phyloP scores from a whole-genome alignment of 2,888 invertebrate species.

The Torymus auratus region DNA sequence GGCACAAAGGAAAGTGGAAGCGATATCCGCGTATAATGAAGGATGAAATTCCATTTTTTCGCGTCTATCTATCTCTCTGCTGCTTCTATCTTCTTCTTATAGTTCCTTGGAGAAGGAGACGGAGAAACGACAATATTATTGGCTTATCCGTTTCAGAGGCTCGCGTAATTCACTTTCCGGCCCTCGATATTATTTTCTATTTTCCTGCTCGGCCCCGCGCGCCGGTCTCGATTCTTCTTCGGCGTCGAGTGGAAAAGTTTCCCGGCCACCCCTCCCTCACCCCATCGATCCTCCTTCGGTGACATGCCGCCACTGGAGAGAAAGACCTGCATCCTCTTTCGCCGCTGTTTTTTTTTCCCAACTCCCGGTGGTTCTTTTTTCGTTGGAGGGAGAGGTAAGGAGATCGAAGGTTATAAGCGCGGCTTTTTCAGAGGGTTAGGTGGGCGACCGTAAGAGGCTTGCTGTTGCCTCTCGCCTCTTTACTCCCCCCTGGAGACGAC shows the following conservation, averaged over 20 bases:
- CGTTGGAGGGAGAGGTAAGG: too few relatives aligned
- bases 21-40: conserved; percentile 35
- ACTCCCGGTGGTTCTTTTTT: too few relatives aligned
- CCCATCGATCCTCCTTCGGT: conserved; percentile 29
- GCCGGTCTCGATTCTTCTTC: conserved; percentile 8
- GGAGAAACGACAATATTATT: conserved; percentile 68
- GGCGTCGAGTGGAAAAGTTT: conserved; percentile 56
- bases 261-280: conserved; percentile 6
- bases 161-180: conserved; percentile 66
- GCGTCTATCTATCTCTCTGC: background rate
- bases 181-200: conserved; percentile 68
- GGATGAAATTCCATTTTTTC: conserved; percentile 44
- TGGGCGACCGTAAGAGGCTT: too few relatives aligned
- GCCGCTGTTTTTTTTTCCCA: too few relatives aligned
- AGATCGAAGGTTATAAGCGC: too few relatives aligned
- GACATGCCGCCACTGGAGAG: conserved; percentile 10
- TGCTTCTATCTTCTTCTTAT: background rate
- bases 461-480: too few relatives aligned
- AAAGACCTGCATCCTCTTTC: conserved; percentile 7
- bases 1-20: too few relatives aligned
- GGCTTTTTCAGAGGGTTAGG: too few relatives aligned
- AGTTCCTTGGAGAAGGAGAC: background rate
- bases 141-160: conserved; percentile 67
- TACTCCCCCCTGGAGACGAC: too few relatives aligned
- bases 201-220: conserved; percentile 45